Percentiles rank a stretch among this genome's conserved stretches.
These are phyloP conservation scores for Macropis europaea DNA, from an alignment of 2,888 invertebrate genomes.

Conservation along the genomic window DNA sequence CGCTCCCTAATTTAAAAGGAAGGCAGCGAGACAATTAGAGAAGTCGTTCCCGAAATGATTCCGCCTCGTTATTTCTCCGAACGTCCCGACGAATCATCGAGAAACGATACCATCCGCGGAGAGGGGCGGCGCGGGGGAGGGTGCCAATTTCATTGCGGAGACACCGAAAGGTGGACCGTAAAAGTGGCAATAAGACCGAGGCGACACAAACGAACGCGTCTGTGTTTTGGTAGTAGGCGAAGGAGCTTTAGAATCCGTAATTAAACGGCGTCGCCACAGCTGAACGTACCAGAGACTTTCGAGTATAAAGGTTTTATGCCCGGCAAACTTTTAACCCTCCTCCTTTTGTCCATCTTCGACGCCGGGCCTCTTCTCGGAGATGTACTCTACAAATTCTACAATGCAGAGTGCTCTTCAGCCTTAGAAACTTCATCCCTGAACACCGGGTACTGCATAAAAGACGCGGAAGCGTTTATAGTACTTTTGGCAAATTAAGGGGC, in stretches of 20 bases:
- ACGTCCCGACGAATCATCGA: conserved; percentile 13
- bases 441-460: not conserved
- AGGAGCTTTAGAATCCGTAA: conserved; percentile 68
- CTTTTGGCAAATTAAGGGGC: no score
- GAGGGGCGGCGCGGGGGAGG: not conserved
- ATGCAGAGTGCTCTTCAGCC: not conserved
- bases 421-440: not conserved
- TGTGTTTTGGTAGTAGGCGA: conserved; percentile 45
- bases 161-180: conserved; percentile 55
- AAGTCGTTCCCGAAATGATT: conserved; percentile 24
- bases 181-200: conserved; percentile 67
- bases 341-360: conserved; percentile 24
- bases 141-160: conserved; percentile 46
- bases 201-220: conserved; percentile 59
- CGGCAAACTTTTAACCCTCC: conserved; percentile 23
- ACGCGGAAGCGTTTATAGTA: not conserved
- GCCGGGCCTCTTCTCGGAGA: conserved; percentile 20
- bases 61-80: conserved; percentile 1
- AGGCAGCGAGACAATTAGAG: not conserved
- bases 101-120: conserved; percentile 22
- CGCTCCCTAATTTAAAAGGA: not conserved
- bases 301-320: conserved; percentile 67
- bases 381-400: conserved; percentile 4
- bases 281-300: conserved; percentile 50
- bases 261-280: conserved; percentile 63